A percentile compares a stretch with the other conserved stretches of the same genome.
Conservation (phyloP, 2,797 vertebrate species). For the Sebastes taczanowskii region DNA sequence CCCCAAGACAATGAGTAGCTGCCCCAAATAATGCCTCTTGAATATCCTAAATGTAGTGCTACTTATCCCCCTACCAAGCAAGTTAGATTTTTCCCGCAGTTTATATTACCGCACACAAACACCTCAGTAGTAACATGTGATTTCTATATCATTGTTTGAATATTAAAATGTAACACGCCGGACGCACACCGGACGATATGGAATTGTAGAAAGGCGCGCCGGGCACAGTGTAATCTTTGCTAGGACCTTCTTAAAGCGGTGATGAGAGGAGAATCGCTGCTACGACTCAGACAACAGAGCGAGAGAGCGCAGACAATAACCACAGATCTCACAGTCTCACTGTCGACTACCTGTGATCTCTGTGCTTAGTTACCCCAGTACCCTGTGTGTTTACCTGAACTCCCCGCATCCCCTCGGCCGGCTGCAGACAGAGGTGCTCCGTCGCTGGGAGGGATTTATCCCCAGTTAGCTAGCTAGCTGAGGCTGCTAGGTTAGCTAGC, state of each 20-base stretch:
- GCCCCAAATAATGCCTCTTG: conserved; percentile 47
- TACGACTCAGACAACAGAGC: conserved; percentile 83
- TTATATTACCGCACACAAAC: neutral
- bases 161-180: neutral
- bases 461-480: conserved; percentile 73
- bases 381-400: conserved; percentile 40
- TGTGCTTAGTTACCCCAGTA: conserved; percentile 45
- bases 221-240: conserved; percentile 79
- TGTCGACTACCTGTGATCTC: conserved; percentile 20
- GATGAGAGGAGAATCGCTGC: conserved; percentile 83
- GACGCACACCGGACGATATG: neutral
- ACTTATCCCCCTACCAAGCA: neutral
- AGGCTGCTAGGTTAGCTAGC: conserved; percentile 48
- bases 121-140: neutral
- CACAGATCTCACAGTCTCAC: no score
- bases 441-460: conserved; percentile 76
- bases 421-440: conserved; percentile 18
- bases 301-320: conserved; percentile 41
- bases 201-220: conserved; percentile 76
- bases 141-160: neutral
- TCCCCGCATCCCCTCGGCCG: conserved; percentile 50
- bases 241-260: conserved; percentile 86
- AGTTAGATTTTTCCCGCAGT: fast-evolving
- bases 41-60: neutral
- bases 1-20: conserved; percentile 21